Percentiles rank a stretch among this genome's conserved stretches.
These are phyloP conservation scores for Styela plicata DNA, from an alignment of 23 tunicate genomes.

Conservation along the genomic window DNA sequence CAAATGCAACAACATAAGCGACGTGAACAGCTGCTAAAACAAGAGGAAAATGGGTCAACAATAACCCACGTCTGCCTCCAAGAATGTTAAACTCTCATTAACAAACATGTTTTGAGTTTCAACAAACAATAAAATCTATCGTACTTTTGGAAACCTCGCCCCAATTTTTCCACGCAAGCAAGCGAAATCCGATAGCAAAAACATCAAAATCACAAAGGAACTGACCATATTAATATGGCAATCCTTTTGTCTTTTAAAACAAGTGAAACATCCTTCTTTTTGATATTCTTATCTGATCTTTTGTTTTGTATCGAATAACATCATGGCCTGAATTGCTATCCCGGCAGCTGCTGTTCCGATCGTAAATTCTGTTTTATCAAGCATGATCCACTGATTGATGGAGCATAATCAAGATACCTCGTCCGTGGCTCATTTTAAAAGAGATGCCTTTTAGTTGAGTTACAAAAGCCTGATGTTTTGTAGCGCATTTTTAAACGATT, in stretches of 20 bases:
- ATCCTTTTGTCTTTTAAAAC: not conserved
- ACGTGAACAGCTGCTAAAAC: conserved; percentile 5
- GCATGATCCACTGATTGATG: no score
- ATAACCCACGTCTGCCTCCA: not conserved
- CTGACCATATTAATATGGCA: not conserved
- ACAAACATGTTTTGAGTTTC: conserved; percentile 18
- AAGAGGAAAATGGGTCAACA: not conserved
- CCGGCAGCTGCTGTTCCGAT: no score
- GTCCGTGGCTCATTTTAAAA: no score
- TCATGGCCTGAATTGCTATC: not conserved
- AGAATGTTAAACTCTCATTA: not conserved
- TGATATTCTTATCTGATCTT: not conserved
- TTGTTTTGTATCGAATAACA: conserved; percentile 6
- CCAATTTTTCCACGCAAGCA: not conserved
- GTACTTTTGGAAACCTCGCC: not conserved
- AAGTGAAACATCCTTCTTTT: not conserved
- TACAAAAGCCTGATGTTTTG: no score
- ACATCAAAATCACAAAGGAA: conserved; percentile 1
- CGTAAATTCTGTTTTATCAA: no score
- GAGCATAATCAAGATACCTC: no score
- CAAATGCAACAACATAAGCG: not conserved
- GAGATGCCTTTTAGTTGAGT: no score
- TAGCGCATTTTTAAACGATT: no score
- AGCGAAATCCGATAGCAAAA: conserved; percentile 4
- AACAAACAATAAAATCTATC: not conserved